Evolutionary conservation across 2,888 invertebrate species (phyloP), one percentile per base, ranked within the genome.

Genomic region (Epicampocera succincta): DNA sequence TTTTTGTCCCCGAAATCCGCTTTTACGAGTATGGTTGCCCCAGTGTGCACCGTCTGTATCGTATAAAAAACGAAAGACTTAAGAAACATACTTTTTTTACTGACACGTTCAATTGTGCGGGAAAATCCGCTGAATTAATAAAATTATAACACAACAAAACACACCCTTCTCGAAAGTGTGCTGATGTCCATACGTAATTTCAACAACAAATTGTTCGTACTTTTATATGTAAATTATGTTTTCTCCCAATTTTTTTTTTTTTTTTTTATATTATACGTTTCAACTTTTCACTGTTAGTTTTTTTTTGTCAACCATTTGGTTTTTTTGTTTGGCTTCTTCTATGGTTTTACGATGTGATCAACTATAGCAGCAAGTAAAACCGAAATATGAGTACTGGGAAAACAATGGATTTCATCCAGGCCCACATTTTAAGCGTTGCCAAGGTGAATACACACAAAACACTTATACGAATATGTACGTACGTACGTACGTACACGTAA

Each of bases 401-500:
- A 80, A 83, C 76, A 83, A 79, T 80, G 80, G 80, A 9, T 73
- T 76, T 73, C 68, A 60, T 76, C 61, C 71, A 78, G 74, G 46
- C 65, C 56, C 50, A 69, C 44, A 69, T 44, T 38, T 63, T 63
- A 6, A 38, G 42, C 72, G 40, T 65, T 71, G 52, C 75, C 80
- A 83, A 80, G 79, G 72, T 73, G 73, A 83, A 68, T 69, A 69
- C 25, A 54, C 25, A 52, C 38, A 25, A 33, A 38, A 25, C 42
- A 29, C 40, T 17, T 3, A 42, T 25, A 50, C 8, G 13, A n/a
- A n/a, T n/a, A n/a, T n/a, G n/a, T n/a, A n/a, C n/a, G n/a, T n/a
- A n/a, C n/a, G n/a, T n/a, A n/a, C n/a, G n/a, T n/a, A n/a, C n/a
- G n/a, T n/a, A n/a, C 50, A 33, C n/a, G 40, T 17, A 54, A 8